Conservation (phyloP, 2,888 invertebrate genomes). For the Campoletis raptor region DNA sequence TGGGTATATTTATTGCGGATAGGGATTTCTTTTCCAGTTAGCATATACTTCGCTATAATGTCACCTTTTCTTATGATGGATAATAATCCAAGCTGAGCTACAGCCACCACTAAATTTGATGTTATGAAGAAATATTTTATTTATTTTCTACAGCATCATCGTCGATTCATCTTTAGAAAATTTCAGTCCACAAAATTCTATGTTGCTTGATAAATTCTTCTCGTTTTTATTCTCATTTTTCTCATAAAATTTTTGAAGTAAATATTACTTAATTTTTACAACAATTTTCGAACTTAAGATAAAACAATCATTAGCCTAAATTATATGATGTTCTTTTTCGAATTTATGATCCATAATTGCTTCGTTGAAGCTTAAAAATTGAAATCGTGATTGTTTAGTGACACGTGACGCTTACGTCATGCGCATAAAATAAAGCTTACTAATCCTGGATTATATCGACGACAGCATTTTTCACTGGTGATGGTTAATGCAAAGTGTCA, state of each 20-base stretch:
- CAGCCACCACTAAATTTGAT: slow-evolving; percentile 9
- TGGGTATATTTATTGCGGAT: slow-evolving; percentile 23
- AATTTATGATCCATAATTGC: neutral
- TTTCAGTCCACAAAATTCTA: slow-evolving; percentile 1
- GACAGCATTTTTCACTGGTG: slow-evolving; percentile 24
- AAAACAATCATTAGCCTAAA: neutral
- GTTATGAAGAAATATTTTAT: slow-evolving; percentile 7
- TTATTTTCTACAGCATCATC: slow-evolving; percentile 7
- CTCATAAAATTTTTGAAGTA: neutral
- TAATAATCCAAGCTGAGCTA: slow-evolving; percentile 20
- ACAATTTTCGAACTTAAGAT: neutral
- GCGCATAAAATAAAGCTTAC: slow-evolving; percentile 34
- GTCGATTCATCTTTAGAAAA: slow-evolving; percentile 24
- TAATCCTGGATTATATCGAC: slow-evolving; percentile 3
- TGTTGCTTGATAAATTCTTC: neutral
- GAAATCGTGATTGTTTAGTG: slow-evolving; percentile 31
- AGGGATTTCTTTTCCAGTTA: neutral
- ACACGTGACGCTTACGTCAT: slow-evolving; percentile 1
- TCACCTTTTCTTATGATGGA: slow-evolving; percentile 19
- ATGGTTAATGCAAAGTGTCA: neutral
- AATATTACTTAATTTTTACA: neutral
- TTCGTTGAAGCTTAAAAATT: neutral
- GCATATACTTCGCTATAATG: neutral
- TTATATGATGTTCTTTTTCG: neutral
- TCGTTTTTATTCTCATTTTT: neutral